Evolutionary conservation across 2,888 invertebrate species (phyloP), one percentile per base, ranked within the genome.

Genomic region (Tethea ocularis): DNA sequence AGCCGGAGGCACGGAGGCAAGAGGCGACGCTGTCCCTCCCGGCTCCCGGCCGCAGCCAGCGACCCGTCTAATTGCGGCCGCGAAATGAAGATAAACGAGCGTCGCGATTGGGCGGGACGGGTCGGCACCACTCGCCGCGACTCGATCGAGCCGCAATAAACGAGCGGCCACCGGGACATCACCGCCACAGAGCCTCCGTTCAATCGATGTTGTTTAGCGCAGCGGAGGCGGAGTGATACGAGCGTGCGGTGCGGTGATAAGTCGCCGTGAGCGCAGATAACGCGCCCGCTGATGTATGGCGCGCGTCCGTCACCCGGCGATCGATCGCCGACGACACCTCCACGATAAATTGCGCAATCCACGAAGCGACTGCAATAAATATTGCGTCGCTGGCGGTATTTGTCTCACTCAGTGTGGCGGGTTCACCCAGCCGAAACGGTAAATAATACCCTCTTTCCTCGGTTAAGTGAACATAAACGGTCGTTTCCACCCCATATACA

Each of bases 71-170:
- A 95, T 95, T 95, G 95, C 93, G 94, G 93, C 93, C 92, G 91
- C 93, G 87, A 89, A 95, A 95, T 95, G 95, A 95, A 95, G 95
- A 95, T 94, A 94, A 94, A 95, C 94, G 95, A 95, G 94, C 93
- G 86, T 86, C 88, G 93, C 94, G 93, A 94, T 94, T 92, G 94
- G 94, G 85, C 91, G 89, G 91, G 94, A 93, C 93, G 83, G 81
- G 74, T 71, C 64, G 66, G 52, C 54, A 46, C 71, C 72, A 71
- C 74, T 78, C 74, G 86, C 80, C 75, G 74, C 86, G 86, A 84
- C 85, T 83, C 77, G 77, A 75, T 77, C 74, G 71, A 69, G 79
- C 83, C 85, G 78, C 84, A 86, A 86, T 82, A 86, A 86, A 87
- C 82, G 89, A 83, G 83, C 83, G 83, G 81, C 70, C 15, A 46